Base-by-base conservation (phyloP, 1,140 invertebrate genomes). In the Micrasema longulum region DNA sequence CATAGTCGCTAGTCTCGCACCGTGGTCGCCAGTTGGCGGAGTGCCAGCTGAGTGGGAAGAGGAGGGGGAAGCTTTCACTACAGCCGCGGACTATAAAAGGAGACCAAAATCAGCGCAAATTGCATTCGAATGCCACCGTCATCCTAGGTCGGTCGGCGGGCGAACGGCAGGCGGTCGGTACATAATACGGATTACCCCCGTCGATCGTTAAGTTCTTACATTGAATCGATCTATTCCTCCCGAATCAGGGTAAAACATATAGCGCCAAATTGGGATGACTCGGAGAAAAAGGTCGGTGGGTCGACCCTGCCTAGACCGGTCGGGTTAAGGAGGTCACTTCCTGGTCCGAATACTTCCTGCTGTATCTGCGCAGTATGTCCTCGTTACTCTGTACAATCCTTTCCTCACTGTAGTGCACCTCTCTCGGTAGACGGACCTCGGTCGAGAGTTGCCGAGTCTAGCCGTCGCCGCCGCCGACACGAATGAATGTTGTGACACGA, bases 41-140 rank as follows among this genome's bases (percentile, higher is more conserved):
- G 41, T 14, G 60, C 60, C 60, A 64, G 43, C n/a, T 22, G 41
- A 11, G 60, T n/a, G 23, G 22, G 60, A 9, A 22, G 55, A 20
- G 14, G 38, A 41, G 43, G 60, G 22, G 60, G 41, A 20, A 60
- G 60, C 60, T 64, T 64, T 64, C 60, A 64, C 60, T 64, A 26
- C 60, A 1, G n/a, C 41, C 60, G 41, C 38, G 60, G 60, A 64
- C 60, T 64, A 64, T 64, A 64, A 64, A 64, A 45, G 60, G 60
- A 45, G 60, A 47, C 23, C 60, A 23, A 64, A 47, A 64, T 31
- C 55, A 38, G 18, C 43, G 60, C 60, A 31, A 47, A 64, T 64
- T 64, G 60, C 60, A 64, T 64, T 64, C 60, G 60, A 64, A 14
- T 31, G 60, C 60, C 60, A 47, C 43, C 60, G 20, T 23, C 43